These are phyloP conservation scores for Borostomias antarcticus DNA, from an alignment of 2,797 vertebrate genomes.

Conservation along the genomic window DNA sequence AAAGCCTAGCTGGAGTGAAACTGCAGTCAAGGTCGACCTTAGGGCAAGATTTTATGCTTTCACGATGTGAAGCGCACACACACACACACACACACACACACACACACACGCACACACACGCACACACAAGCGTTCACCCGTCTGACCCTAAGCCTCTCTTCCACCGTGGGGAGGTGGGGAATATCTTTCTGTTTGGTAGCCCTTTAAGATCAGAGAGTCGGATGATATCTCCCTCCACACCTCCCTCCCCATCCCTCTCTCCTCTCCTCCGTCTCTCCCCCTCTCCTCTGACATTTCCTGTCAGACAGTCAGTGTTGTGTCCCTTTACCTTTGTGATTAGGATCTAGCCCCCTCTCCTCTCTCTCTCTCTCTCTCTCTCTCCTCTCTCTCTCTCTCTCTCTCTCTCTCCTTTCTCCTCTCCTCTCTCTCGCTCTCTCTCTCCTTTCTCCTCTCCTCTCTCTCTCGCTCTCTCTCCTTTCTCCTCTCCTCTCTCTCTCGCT, in stretches of 20 bases:
- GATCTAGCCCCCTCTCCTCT: constrained; percentile 50
- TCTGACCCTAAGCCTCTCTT: constrained; percentile 58
- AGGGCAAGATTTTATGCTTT: constrained; percentile 60
- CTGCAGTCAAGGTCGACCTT: constrained; percentile 71
- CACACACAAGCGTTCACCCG: constrained; percentile 4
- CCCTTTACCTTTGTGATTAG: constrained; percentile 65
- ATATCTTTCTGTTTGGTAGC: constrained; percentile 53
- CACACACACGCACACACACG: constrained; percentile 34
- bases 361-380: background rate
- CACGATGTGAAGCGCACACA: constrained; percentile 36
- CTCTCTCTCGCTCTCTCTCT: background rate
- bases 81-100: constrained; percentile 26
- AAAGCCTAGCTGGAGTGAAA: constrained; percentile 51
- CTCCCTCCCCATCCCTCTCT: constrained; percentile 30
- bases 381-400: constrained; percentile 25
- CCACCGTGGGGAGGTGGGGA: constrained; percentile 56
- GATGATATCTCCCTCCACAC: constrained; percentile 47
- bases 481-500: background rate
- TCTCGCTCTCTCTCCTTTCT: background rate
- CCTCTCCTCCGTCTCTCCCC: constrained; percentile 48
- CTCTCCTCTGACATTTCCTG: constrained; percentile 73
- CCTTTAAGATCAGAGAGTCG: constrained; percentile 60
- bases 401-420: constrained; percentile 20
- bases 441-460: background rate
- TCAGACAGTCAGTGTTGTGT: constrained; percentile 75